Evolutionary conservation across 1,140 invertebrate species (phyloP).

Genomic region (Caenorhabditis elegans): DNA sequence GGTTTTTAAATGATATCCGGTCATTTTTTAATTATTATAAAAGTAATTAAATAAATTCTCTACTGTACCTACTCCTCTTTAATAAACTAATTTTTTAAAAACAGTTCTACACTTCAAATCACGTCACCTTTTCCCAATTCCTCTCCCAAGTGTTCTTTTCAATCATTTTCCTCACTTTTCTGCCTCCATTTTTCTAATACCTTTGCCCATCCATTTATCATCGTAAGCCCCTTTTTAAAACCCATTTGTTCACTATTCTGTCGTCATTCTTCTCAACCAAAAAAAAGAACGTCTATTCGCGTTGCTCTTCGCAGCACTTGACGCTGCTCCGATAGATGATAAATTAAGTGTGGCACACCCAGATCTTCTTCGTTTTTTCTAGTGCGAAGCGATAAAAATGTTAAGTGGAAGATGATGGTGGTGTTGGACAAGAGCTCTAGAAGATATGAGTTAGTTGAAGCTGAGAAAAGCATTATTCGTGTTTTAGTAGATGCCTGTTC

Average conservation of each 20-base stretch:
- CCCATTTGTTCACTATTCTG: conserved; percentile 20
- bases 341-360: conserved; percentile 9
- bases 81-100: too few species aligned
- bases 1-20: too few species aligned
- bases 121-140: background rate
- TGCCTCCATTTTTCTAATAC: background rate
- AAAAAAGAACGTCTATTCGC: background rate
- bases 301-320: too few species aligned
- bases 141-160: background rate
- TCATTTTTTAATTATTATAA: too few species aligned
- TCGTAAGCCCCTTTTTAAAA: conserved; percentile 20
- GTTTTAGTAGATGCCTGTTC: background rate
- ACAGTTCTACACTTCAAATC: too few species aligned
- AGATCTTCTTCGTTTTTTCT: background rate
- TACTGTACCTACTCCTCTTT: too few species aligned
- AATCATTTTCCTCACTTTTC: background rate
- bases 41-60: too few species aligned
- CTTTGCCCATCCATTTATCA: conserved; percentile 27
- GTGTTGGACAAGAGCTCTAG: background rate
- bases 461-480: background rate
- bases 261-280: background rate
- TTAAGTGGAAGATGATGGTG: conserved; percentile 12
- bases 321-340: background rate
- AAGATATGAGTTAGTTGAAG: background rate
- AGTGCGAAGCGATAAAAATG: conserved; percentile 15